Evolutionary conservation across 2,797 vertebrate genomes (phyloP).

Genomic region (Erethizon dorsatum): DNA sequence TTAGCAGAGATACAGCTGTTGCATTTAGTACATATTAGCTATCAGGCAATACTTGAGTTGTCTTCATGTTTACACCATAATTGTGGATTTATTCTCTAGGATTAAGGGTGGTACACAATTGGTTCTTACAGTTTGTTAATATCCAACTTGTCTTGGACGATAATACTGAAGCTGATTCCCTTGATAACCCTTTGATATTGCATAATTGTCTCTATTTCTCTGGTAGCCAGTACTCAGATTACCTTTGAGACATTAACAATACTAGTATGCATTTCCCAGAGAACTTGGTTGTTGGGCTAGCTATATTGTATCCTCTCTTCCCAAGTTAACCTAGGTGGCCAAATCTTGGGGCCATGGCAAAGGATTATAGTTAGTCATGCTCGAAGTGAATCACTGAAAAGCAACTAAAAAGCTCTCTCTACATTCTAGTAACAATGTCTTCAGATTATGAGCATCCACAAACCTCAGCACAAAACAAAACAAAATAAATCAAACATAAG

Average conservation of each 20-base stretch:
- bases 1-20: too few relatives aligned
- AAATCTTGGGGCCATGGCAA: not conserved
- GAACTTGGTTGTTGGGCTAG: not conserved
- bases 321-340: not conserved
- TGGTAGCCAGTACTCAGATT: not conserved
- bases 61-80: not conserved
- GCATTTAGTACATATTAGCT: too few relatives aligned
- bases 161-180: not conserved
- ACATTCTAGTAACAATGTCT: not conserved
- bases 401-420: not conserved
- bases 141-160: not conserved
- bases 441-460: not conserved
- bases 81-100: not conserved
- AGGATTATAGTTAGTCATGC: not conserved
- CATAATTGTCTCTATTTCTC: not conserved
- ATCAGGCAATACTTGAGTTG: not conserved
- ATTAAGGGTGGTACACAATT: not conserved
- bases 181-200: not conserved
- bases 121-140: not conserved
- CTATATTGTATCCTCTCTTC: not conserved
- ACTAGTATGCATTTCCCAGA: not conserved
- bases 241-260: not conserved
- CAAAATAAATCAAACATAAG: not conserved
- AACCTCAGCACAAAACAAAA: not conserved
- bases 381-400: not conserved